A percentile compares a stretch with the other conserved stretches of the same genome.
Evolutionary conservation across 2,797 vertebrate genomes (phyloP).

Genomic region (Scarus forsteni): DNA sequence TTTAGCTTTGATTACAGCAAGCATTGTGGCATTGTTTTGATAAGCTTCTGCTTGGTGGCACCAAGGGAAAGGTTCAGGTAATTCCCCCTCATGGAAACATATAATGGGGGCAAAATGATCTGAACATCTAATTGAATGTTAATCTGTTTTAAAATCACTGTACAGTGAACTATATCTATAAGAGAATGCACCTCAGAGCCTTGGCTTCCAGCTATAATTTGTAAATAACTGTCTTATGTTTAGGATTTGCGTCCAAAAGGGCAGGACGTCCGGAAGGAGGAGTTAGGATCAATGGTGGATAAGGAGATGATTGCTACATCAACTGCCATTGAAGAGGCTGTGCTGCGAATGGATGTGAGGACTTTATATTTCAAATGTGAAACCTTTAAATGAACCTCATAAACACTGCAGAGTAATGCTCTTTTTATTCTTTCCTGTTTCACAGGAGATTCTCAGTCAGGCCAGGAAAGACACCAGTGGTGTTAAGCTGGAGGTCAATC

Average conservation of each 20-base stretch:
- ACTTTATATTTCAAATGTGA: neutral
- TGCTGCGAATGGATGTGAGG: constrained; percentile 92
- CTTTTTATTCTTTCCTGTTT: constrained; percentile 1
- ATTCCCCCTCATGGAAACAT: too few relatives aligned
- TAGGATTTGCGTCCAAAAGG: constrained; percentile 90
- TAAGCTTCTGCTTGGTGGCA: too few relatives aligned
- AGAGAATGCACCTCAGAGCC: too few relatives aligned
- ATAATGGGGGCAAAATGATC: too few relatives aligned
- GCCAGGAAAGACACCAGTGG: constrained; percentile 90
- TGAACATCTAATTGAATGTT: too few relatives aligned
- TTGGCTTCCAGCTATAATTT: neutral
- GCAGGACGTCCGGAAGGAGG: constrained; percentile 89
- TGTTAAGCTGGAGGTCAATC: constrained; percentile 94
- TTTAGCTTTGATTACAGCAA: too few relatives aligned
- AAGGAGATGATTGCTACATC: constrained; percentile 95
- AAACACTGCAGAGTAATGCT: neutral
- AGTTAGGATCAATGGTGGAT: constrained; percentile 94
- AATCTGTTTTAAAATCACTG: too few relatives aligned
- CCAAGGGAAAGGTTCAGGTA: too few relatives aligned
- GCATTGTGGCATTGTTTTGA: too few relatives aligned
- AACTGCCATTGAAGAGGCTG: constrained; percentile 89
- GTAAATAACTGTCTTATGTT: neutral
- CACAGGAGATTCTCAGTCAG: constrained; percentile 95
- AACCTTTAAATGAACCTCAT: neutral
- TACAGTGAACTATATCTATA: too few relatives aligned